Percentiles rank a stretch among this genome's conserved stretches.
These are phyloP conservation scores for Drosophila ogumai DNA, from an alignment of 1,140 invertebrate species.

Conservation along the genomic window DNA sequence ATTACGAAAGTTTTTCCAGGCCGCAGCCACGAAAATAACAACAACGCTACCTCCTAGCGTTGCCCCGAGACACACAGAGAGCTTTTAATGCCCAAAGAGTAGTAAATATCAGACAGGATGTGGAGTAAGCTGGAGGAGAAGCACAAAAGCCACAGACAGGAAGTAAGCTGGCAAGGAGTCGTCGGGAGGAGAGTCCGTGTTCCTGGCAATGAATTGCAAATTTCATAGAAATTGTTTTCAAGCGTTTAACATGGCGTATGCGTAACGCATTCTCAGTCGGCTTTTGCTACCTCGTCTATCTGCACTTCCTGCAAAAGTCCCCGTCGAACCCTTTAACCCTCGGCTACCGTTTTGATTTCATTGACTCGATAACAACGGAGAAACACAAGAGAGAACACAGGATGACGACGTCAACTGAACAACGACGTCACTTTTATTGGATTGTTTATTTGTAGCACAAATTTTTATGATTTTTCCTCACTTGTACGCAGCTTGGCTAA, in stretches of 20 bases:
- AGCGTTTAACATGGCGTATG: conserved; percentile 72
- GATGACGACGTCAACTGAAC: conserved; percentile 24
- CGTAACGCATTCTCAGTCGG: conserved; percentile 65
- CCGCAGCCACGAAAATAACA: conserved; percentile 60
- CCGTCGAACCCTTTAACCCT: conserved; percentile 10
- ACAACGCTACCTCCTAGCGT: conserved; percentile 10
- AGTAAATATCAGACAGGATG: conserved; percentile 47
- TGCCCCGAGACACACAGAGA: conserved; percentile 28
- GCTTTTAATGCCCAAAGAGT: conserved; percentile 73
- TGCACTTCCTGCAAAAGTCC: not conserved
- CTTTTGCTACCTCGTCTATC: conserved; percentile 15
- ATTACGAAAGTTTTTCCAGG: conserved; percentile 60
- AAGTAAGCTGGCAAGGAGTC: conserved; percentile 49
- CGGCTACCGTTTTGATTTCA: conserved; percentile 48
- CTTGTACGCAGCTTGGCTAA: conserved; percentile 54
- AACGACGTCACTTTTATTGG: conserved; percentile 57
- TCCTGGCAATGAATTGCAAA: conserved; percentile 64
- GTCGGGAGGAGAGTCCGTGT: conserved; percentile 11
- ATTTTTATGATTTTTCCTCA: conserved; percentile 71
- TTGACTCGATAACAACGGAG: conserved; percentile 38
- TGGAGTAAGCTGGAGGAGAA: conserved; percentile 27
- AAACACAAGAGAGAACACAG: conserved; percentile 9
- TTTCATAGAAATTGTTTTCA: conserved; percentile 72
- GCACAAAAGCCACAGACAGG: conserved; percentile 58
- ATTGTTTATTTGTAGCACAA: conserved; percentile 70